These are phyloP conservation scores for Syngnathus floridae DNA, from an alignment of 2,113 vertebrate species.

Conservation along the genomic window DNA sequence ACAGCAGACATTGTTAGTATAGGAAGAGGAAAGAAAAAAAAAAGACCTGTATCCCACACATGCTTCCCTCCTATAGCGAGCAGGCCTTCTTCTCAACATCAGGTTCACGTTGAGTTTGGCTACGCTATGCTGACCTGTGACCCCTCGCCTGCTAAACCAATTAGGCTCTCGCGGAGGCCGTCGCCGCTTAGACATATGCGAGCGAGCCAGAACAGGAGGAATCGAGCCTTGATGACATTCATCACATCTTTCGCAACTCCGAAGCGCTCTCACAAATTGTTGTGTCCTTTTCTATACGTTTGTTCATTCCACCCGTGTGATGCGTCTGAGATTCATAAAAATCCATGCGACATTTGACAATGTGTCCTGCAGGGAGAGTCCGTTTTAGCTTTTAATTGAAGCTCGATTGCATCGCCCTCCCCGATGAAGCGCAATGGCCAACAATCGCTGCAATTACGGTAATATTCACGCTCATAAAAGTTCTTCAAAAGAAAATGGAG, in stretches of 20 bases:
- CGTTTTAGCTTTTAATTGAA: conserved; percentile 70
- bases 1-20: conserved; percentile 16
- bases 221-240: conserved; percentile 57
- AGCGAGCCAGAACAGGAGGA: conserved; percentile 40
- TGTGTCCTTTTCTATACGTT: conserved; percentile 68
- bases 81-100: conserved; percentile 64
- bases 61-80: conserved; percentile 54
- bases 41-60: conserved; percentile 54
- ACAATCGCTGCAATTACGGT: conserved; percentile 50
- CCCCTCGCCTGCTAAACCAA: conserved; percentile 75
- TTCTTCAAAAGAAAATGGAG: conserved; percentile 64
- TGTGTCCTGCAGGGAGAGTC: conserved; percentile 47
- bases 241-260: conserved; percentile 64
- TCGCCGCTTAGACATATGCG: conserved; percentile 16
- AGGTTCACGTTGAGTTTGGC: conserved; percentile 73
- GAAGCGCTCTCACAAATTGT: conserved; percentile 48
- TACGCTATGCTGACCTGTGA: conserved; percentile 71
- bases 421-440: conserved; percentile 54
- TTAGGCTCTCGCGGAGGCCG: conserved; percentile 72
- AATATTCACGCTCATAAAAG: conserved; percentile 59
- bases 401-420: conserved; percentile 61
- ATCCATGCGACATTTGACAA: conserved; percentile 23
- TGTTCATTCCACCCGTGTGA: conserved; percentile 70
- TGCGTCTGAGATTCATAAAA: conserved; percentile 53
- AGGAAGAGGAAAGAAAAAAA: conserved; percentile 2